Conservation (phyloP, 2,888 invertebrate genomes). For the Tethea ocularis region DNA sequence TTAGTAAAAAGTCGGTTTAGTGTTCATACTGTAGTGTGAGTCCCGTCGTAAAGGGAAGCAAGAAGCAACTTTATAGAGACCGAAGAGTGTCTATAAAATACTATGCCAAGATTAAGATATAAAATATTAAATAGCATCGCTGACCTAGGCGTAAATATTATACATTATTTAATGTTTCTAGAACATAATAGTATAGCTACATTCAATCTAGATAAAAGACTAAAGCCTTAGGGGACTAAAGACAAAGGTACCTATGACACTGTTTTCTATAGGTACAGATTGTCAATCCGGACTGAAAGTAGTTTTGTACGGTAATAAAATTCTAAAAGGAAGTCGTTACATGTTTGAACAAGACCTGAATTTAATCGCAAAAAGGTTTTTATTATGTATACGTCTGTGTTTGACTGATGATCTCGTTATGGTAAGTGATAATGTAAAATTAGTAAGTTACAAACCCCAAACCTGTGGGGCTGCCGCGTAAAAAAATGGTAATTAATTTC, state of each 20-base stretch:
- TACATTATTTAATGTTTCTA: constrained; percentile 27
- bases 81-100: constrained; percentile 49
- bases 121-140: constrained; percentile 56
- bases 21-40: constrained; percentile 21
- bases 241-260: constrained; percentile 12
- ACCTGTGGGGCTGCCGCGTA: too few relatives aligned
- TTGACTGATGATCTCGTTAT: too few relatives aligned
- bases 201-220: constrained; percentile 20
- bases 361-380: too few relatives aligned
- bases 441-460: too few relatives aligned
- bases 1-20: constrained; percentile 34
- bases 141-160: constrained; percentile 40
- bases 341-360: too few relatives aligned
- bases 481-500: too few relatives aligned
- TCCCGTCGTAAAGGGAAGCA: constrained; percentile 50
- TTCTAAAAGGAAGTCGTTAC: too few relatives aligned
- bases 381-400: too few relatives aligned
- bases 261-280: too few relatives aligned
- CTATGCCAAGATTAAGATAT: constrained; percentile 52
- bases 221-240: constrained; percentile 16
- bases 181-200: constrained; percentile 12
- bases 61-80: constrained; percentile 56
- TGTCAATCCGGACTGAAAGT: too few relatives aligned
- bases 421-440: too few relatives aligned
- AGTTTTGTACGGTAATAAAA: too few relatives aligned